phyloP scores from a whole-genome alignment of 2,113 vertebrate genomes.

The Oreocharis arfaki region DNA sequence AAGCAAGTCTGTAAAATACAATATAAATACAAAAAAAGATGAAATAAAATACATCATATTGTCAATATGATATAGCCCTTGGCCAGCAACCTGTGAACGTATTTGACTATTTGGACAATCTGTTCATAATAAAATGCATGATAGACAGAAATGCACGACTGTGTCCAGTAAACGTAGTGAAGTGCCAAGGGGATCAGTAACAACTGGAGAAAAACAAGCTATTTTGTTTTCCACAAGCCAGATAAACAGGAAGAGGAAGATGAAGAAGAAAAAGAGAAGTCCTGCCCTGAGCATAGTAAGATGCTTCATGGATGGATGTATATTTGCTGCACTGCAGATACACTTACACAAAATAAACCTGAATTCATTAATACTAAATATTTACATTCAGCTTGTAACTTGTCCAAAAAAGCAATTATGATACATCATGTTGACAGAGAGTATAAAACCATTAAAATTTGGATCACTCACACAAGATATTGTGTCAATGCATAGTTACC shows the following conservation, averaged over 20 bases:
- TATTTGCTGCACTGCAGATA: slow-evolving; percentile 44
- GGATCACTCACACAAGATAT: background rate
- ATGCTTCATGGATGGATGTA: background rate
- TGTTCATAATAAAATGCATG: background rate
- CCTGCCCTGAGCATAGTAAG: background rate
- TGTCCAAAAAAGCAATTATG: slow-evolving; percentile 68
- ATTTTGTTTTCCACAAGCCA: background rate
- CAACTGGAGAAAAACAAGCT: background rate
- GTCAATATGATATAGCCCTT: background rate
- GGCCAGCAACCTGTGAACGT: background rate
- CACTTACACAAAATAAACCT: slow-evolving; percentile 32
- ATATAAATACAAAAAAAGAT: background rate
- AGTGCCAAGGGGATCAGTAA: background rate
- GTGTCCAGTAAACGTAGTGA: background rate
- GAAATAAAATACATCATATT: background rate
- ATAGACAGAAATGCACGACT: background rate
- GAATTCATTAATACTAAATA: slow-evolving; percentile 60
- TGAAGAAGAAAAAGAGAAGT: background rate
- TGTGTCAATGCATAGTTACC: slow-evolving; percentile 8
- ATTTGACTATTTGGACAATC: background rate
- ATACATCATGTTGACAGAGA: slow-evolving; percentile 43
- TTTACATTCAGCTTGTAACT: slow-evolving; percentile 58
- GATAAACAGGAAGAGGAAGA: background rate
- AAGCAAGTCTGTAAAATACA: background rate
- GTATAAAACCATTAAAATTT: slow-evolving; percentile 21